Evolutionary conservation across 2,888 invertebrate genomes (phyloP).

Genomic region (Coenonympha glycerion): DNA sequence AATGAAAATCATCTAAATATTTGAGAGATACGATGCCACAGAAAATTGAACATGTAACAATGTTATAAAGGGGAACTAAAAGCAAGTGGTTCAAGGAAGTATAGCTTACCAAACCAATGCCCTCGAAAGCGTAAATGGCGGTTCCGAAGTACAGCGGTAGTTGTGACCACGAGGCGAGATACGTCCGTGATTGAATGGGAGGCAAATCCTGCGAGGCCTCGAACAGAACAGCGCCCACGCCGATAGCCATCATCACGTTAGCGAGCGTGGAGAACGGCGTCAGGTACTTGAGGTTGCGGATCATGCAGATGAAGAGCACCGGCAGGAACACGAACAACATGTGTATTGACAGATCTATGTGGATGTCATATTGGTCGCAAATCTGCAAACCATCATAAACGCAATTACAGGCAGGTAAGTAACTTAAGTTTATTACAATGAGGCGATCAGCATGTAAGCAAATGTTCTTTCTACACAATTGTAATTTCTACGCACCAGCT

Average conservation of each 20-base stretch:
- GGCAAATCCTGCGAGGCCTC: constrained; percentile 85
- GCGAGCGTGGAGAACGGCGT: constrained; percentile 95
- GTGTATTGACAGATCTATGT: constrained; percentile 80
- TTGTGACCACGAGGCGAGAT: constrained; percentile 77
- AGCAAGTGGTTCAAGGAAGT: too few relatives aligned
- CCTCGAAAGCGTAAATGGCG: constrained; percentile 97
- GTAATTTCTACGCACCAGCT: too few relatives aligned
- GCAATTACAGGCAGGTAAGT: not conserved
- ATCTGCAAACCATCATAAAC: constrained; percentile 71
- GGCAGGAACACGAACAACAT: constrained; percentile 85
- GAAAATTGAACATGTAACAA: too few relatives aligned
- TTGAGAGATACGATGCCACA: too few relatives aligned
- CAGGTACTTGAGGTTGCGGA: constrained; percentile 90
- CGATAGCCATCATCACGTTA: constrained; percentile 86
- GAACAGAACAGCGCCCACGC: constrained; percentile 85
- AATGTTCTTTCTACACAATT: too few relatives aligned
- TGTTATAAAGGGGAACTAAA: too few relatives aligned
- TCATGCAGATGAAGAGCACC: constrained; percentile 82
- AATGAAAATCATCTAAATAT: too few relatives aligned
- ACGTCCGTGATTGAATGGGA: constrained; percentile 73
- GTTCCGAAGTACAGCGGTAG: constrained; percentile 96
- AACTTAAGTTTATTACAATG: not conserved
- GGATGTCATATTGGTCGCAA: constrained; percentile 77
- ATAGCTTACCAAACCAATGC: constrained; percentile 90
- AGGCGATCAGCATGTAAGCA: too few relatives aligned